These are phyloP conservation scores for Ginglymostoma cirratum DNA, from an alignment of 2,113 vertebrate species.

Conservation along the genomic window DNA sequence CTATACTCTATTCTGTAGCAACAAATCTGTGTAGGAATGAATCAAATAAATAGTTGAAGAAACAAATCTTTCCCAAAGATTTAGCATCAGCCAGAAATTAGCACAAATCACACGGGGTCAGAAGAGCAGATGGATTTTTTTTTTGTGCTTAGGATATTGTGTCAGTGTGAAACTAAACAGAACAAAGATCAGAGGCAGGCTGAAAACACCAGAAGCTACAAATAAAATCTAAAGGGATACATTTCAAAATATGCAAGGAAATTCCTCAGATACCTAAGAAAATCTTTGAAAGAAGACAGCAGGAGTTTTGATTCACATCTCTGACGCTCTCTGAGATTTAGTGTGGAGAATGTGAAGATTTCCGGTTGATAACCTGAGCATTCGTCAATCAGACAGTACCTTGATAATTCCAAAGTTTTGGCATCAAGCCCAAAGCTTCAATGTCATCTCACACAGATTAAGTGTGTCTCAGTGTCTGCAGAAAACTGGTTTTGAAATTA, in stretches of 20 bases:
- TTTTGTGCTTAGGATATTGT: background rate
- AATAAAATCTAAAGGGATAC: background rate
- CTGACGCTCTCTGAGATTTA: background rate
- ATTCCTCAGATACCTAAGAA: background rate
- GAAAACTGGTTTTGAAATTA: background rate
- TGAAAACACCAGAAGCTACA: slow-evolving; percentile 10
- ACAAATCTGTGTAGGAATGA: background rate
- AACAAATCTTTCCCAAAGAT: slow-evolving; percentile 9
- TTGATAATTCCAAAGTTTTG: background rate
- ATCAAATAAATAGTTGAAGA: background rate
- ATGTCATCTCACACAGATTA: background rate
- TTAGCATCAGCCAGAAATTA: background rate
- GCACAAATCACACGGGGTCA: slow-evolving; percentile 19
- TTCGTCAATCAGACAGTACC: background rate
- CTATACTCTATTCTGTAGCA: background rate
- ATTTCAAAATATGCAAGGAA: background rate
- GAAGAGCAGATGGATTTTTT: slow-evolving; percentile 8
- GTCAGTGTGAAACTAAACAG: slow-evolving; percentile 17
- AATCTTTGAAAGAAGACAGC: background rate
- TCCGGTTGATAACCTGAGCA: background rate
- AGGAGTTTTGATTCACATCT: background rate
- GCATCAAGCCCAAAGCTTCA: background rate
- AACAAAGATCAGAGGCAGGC: slow-evolving; percentile 15
- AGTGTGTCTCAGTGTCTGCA: background rate
- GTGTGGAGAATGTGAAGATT: background rate